phyloP scores from a whole-genome alignment of 1,140 invertebrate species.

The Macrobrachium nipponense region DNA sequence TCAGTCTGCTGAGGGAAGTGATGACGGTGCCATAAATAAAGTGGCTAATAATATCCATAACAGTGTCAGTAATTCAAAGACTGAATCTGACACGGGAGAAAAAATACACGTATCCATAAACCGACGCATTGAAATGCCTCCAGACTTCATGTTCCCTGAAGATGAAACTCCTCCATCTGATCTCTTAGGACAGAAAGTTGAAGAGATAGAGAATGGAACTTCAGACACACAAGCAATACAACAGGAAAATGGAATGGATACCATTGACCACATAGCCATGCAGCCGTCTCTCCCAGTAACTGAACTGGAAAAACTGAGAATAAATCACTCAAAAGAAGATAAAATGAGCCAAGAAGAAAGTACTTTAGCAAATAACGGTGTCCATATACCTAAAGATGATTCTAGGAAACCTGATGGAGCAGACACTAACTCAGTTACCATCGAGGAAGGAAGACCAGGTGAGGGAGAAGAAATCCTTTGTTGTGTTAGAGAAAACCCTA shows the following conservation, averaged over 20 bases:
- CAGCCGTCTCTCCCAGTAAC: slow-evolving; percentile 14
- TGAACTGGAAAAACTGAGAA: slow-evolving; percentile 34
- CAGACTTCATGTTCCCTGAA: slow-evolving; percentile 83
- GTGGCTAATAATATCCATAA: slow-evolving; percentile 46
- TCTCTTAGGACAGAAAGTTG: slow-evolving; percentile 68
- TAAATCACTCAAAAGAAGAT: slow-evolving; percentile 21
- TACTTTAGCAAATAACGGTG: neutral
- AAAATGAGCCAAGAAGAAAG: slow-evolving; percentile 14
- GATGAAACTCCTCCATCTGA: slow-evolving; percentile 76
- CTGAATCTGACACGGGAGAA: slow-evolving; percentile 14
- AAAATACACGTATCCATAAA: slow-evolving; percentile 77
- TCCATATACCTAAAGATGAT: slow-evolving; percentile 25
- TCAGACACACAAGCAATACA: neutral
- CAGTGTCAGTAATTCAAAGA: slow-evolving; percentile 46
- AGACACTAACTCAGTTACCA: slow-evolving; percentile 17
- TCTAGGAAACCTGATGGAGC: slow-evolving; percentile 47
- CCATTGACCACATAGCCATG: slow-evolving; percentile 10
- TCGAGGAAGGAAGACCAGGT: slow-evolving; percentile 29
- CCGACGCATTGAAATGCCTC: slow-evolving; percentile 83
- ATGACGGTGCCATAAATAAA: slow-evolving; percentile 62
- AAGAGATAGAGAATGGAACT: slow-evolving; percentile 29
- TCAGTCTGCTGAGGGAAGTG: slow-evolving; percentile 60
- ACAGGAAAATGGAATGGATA: slow-evolving; percentile 21
- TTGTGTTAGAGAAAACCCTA: no score
- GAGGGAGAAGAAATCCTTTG: neutral